Percentiles rank a stretch among this genome's conserved stretches.
These are phyloP conservation scores for Diplolepis rosae DNA, from an alignment of 2,888 invertebrate species.

Conservation along the genomic window DNA sequence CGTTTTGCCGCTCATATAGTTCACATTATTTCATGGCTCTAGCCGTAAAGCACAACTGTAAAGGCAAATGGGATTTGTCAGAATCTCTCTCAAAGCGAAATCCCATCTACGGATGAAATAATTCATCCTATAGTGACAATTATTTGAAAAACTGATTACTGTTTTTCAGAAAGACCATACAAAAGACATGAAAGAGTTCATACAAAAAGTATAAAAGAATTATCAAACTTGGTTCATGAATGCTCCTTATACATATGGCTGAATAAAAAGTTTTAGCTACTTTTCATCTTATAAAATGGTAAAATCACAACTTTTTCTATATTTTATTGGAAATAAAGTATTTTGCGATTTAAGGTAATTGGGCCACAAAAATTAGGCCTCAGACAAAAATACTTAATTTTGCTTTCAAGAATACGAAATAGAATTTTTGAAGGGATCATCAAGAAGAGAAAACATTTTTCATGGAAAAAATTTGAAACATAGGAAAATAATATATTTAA, in stretches of 20 bases:
- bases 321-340: no score
- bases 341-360: no score
- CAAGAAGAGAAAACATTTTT: no score
- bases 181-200: not conserved
- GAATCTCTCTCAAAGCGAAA: not conserved
- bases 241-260: no score
- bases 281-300: no score
- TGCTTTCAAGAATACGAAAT: no score
- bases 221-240: not conserved
- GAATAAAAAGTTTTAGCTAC: not conserved
- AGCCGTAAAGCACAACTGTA: not conserved
- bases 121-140: not conserved
- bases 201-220: not conserved
- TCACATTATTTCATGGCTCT: not conserved
- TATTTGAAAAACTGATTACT: not conserved
- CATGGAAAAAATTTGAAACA: no score
- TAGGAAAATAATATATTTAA: no score
- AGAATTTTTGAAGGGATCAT: no score
- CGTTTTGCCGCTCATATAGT: not conserved
- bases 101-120: not conserved
- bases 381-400: no score
- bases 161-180: not conserved
- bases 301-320: no score
- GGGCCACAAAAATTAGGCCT: no score
- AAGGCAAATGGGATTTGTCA: not conserved